Evolutionary conservation across 1,140 invertebrate genomes (phyloP).

Genomic region (Cephus cinctus): DNA sequence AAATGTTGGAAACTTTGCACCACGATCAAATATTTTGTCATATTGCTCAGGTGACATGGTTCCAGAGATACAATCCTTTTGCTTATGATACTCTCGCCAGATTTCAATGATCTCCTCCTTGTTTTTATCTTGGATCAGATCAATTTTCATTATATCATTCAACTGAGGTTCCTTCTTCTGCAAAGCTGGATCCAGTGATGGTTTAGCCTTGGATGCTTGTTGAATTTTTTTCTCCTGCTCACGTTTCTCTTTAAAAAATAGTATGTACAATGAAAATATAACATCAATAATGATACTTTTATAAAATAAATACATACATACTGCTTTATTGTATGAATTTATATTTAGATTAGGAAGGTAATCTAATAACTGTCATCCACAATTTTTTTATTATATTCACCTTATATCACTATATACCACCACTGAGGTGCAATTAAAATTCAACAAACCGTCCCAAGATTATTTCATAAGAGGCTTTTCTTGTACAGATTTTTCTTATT

Average conservation of each 20-base stretch:
- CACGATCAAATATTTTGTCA: conserved; percentile 59
- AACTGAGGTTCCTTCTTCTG: conserved; percentile 50
- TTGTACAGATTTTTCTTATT: no score
- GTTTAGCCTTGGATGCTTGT: conserved; percentile 37
- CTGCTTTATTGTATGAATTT: no score
- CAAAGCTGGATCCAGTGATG: conserved; percentile 55
- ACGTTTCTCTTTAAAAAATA: conserved; percentile 34
- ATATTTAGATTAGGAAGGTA: no score
- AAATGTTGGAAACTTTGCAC: conserved; percentile 69
- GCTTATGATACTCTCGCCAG: conserved; percentile 79
- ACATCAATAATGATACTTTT: no score
- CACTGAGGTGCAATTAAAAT: no score
- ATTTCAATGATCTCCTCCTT: conserved; percentile 74
- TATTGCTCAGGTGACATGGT: conserved; percentile 65
- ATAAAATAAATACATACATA: no score
- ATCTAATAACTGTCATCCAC: no score
- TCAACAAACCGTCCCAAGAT: no score
- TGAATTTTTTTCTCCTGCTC: conserved; percentile 31
- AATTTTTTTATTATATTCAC: no score
- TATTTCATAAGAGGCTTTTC: no score
- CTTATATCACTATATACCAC: no score
- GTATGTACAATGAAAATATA: no score
- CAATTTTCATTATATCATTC: conserved; percentile 76
- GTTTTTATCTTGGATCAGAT: conserved; percentile 71
- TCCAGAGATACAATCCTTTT: conserved; percentile 73